Base-by-base conservation (phyloP, 2,797 vertebrate genomes). In the Podargus strigoides region DNA sequence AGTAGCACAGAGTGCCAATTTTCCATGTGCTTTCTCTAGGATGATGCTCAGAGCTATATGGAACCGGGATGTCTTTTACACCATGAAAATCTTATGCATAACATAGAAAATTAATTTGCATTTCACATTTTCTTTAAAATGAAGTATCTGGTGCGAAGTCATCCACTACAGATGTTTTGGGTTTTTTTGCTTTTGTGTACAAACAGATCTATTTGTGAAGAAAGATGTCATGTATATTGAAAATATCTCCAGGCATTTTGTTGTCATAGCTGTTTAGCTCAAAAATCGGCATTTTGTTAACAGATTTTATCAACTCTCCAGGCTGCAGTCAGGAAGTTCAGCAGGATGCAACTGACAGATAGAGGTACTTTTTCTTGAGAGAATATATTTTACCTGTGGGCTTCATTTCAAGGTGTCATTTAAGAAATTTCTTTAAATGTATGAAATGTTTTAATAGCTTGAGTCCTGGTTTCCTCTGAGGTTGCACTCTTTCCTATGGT, bases 181-280 rank as follows among this genome's bases (percentile, higher is more conserved):
- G 47, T 24, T 34, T 72, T 69, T 37, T 27, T 42, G 5, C 18
- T 68, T 86, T 53, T 70, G 18, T n/a, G 32, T 76, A 68, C 0
- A 5, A 85, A 79, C 55, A 55, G 16, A n/a, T 75, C 70, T 85
- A 10, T 77, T 83, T 77, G 28, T 87, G 74, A 92, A 85, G 75
- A 28, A 85, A 87, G 28, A 59, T 67, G 55, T 63, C 66, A 72
- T 36, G 74, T 53, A 28, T 46, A 26, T 82, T 42, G 74, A 90
- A 95, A 94, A 81, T 76, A 66, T 37, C 92, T 85, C 37, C 66
- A 28, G 92, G 86, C 84, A 47, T 72, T 92, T 89, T 90, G 42
- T 87, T 88, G 41, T 85, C 75, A 42, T 49, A 70, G 60, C 28
- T 89, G 41, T 67, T 87, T 60, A 87, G 28, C 75, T 85, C 62